Evolutionary conservation across 2,797 vertebrate genomes (phyloP).

Genomic region (Cuculus canorus): DNA sequence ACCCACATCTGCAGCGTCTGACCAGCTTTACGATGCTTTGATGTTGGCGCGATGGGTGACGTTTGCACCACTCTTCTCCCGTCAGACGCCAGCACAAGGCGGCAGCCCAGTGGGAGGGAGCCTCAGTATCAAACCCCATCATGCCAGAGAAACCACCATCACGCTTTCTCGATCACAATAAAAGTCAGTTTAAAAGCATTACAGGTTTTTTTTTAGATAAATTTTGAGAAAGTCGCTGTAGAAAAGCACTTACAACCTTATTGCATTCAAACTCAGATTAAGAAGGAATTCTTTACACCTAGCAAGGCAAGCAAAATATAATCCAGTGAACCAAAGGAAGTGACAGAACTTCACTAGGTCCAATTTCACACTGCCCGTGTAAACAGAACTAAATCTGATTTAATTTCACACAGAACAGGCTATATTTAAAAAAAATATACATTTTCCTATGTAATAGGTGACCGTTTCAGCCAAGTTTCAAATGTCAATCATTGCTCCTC

Average conservation of each 20-base stretch:
- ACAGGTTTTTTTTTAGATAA: neutral
- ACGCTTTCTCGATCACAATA: neutral
- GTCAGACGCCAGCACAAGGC: neutral
- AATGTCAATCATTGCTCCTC: neutral
- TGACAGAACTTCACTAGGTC: neutral
- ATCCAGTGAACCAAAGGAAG: neutral
- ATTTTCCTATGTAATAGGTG: neutral
- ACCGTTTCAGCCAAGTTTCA: neutral
- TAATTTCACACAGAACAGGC: neutral
- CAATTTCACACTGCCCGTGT: neutral
- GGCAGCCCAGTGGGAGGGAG: neutral
- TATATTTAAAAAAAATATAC: neutral
- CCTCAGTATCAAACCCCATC: neutral
- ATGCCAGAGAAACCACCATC: neutral
- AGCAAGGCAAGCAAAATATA: neutral
- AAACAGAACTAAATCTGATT: neutral
- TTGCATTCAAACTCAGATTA: neutral
- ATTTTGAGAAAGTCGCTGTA: neutral
- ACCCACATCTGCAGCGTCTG: neutral
- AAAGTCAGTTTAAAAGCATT: neutral
- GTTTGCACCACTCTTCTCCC: accelerated
- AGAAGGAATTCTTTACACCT: neutral
- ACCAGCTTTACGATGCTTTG: accelerated
- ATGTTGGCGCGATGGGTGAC: accelerated
- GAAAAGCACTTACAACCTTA: neutral